phyloP scores from a whole-genome alignment of 2,888 invertebrate species.

The Pelosia muscerda region DNA sequence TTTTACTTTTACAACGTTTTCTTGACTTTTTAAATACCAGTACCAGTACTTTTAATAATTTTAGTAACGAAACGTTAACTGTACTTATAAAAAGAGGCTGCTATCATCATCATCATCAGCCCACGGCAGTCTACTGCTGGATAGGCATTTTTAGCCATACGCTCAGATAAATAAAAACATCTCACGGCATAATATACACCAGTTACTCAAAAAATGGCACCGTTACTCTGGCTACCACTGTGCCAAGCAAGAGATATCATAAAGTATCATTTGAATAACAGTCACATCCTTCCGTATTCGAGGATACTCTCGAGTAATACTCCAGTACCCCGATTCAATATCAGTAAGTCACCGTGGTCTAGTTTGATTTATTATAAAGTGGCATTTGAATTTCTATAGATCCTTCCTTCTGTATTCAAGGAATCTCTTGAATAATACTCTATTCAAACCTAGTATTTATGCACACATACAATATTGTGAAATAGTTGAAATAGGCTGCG shows the following conservation, averaged over 20 bases:
- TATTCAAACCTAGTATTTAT: background rate
- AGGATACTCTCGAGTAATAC: background rate
- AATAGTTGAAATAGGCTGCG: background rate
- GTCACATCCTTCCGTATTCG: background rate
- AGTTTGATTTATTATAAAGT: slow-evolving; percentile 7
- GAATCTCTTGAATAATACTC: background rate
- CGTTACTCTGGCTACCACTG: background rate
- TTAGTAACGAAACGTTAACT: too few relatives aligned
- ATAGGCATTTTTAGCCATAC: too few relatives aligned
- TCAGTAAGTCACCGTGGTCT: background rate
- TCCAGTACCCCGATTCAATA: background rate
- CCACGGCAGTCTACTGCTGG: too few relatives aligned
- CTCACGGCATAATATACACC: background rate
- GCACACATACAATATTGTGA: too few relatives aligned
- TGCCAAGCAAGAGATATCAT: background rate
- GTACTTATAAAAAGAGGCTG: too few relatives aligned
- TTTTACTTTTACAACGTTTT: too few relatives aligned
- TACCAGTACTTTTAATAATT: too few relatives aligned
- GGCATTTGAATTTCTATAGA: slow-evolving; percentile 2
- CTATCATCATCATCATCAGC: too few relatives aligned
- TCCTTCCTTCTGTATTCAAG: background rate
- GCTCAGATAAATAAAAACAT: too few relatives aligned
- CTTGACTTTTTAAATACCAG: too few relatives aligned
- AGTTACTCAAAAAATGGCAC: background rate
- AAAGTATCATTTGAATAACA: background rate